Percentiles rank a stretch among this genome's conserved stretches.
phyloP scores from a whole-genome alignment of 2,113 vertebrate species.

The Tragelaphus imberbis region DNA sequence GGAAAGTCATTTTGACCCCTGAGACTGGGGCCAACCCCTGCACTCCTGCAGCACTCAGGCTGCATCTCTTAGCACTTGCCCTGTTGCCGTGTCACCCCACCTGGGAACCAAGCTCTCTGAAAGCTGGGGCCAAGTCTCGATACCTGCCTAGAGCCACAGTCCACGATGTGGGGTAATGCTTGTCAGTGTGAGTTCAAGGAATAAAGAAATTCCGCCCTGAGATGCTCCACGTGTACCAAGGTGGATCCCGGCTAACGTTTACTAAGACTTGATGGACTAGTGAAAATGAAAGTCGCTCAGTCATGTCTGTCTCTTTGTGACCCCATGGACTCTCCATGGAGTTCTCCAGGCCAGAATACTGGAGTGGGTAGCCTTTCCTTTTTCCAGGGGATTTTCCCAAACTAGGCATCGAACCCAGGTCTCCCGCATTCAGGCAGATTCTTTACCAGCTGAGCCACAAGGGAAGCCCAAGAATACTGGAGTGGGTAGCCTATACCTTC shows the following conservation, averaged over 20 bases:
- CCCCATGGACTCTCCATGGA: background rate
- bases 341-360: background rate
- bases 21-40: too few relatives aligned
- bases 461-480: background rate
- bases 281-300: background rate
- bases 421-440: rapidly evolving
- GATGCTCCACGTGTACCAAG: rapidly evolving
- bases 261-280: background rate
- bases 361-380: background rate
- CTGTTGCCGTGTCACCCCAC: rapidly evolving
- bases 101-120: background rate
- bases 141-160: background rate
- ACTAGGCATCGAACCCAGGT: background rate
- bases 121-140: background rate
- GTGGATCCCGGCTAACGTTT: background rate
- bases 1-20: background rate
- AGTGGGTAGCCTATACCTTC: background rate
- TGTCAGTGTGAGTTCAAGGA: background rate
- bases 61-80: too few relatives aligned
- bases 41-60: background rate
- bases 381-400: background rate
- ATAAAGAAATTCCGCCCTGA: background rate
- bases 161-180: background rate
- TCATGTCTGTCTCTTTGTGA: background rate
- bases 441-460: background rate